A percentile compares a stretch with the other conserved stretches of the same genome.
Evolutionary conservation across 2,797 vertebrate genomes (phyloP).

Genomic region (Oophaga sylvatica): DNA sequence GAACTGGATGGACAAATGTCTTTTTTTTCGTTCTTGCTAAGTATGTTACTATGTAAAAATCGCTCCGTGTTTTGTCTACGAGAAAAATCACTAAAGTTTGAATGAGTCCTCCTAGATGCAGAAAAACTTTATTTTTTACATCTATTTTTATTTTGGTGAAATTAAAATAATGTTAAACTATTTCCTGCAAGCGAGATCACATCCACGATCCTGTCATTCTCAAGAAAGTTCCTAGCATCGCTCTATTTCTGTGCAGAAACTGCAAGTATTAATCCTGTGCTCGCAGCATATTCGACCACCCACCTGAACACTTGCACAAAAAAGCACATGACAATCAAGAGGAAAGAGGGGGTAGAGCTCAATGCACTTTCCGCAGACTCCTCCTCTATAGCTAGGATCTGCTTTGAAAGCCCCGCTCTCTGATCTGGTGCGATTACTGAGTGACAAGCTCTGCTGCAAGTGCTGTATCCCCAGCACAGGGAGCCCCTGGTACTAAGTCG

Average conservation of each 20-base stretch:
- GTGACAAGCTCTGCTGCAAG: slow-evolving; percentile 48
- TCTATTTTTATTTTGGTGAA: not conserved
- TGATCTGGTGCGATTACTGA: slow-evolving; percentile 37
- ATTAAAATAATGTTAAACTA: not conserved
- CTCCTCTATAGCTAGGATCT: slow-evolving; percentile 15
- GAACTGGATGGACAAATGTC: too few relatives aligned
- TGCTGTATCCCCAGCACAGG: not conserved
- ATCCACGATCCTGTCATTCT: not conserved
- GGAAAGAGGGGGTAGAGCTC: slow-evolving; percentile 12
- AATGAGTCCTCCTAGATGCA: too few relatives aligned
- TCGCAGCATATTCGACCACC: slow-evolving; percentile 14
- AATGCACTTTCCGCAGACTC: slow-evolving; percentile 19
- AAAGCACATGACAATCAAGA: slow-evolving; percentile 28
- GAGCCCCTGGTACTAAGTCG: not conserved
- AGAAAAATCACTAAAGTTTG: too few relatives aligned
- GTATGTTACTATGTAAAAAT: too few relatives aligned
- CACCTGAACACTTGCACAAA: slow-evolving; percentile 24
- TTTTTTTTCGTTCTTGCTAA: too few relatives aligned
- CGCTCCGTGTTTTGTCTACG: too few relatives aligned
- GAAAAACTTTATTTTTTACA: too few relatives aligned
- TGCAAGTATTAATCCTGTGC: not conserved
- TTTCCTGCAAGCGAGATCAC: not conserved
- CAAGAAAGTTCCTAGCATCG: not conserved
- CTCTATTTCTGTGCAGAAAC: not conserved
- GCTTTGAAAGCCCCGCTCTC: slow-evolving; percentile 50